Conservation (phyloP, 2,797 vertebrate genomes). For the Oreochromis grahami region DNA sequence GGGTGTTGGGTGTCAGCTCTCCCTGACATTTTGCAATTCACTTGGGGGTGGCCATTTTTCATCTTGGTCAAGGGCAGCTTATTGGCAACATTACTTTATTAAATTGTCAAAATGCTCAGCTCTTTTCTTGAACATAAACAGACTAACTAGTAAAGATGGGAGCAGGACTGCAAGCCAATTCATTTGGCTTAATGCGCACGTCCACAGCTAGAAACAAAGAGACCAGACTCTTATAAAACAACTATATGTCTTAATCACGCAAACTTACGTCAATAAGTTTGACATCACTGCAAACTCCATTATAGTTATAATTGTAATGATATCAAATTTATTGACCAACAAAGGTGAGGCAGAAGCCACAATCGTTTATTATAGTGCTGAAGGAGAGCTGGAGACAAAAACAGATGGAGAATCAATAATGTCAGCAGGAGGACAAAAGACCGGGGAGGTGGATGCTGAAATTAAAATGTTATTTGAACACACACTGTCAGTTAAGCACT, state of each 20-base stretch:
- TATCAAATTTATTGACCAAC: slow-evolving; percentile 69
- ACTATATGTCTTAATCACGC: slow-evolving; percentile 49
- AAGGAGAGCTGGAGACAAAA: slow-evolving; percentile 52
- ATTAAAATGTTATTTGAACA: slow-evolving; percentile 59
- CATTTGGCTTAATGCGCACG: slow-evolving; percentile 46
- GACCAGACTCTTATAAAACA: background rate
- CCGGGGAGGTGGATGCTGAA: slow-evolving; percentile 42
- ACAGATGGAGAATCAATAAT: slow-evolving; percentile 77
- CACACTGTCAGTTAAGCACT: slow-evolving; percentile 33
- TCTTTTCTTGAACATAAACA: slow-evolving; percentile 48
- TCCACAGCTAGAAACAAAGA: slow-evolving; percentile 14
- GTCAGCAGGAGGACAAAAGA: slow-evolving; percentile 59
- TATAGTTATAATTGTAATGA: slow-evolving; percentile 59
- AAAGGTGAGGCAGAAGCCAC: slow-evolving; percentile 32
- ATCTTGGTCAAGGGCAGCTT: slow-evolving; percentile 51
- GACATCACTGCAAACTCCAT: slow-evolving; percentile 49
- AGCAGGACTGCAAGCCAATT: slow-evolving; percentile 35
- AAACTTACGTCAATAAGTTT: slow-evolving; percentile 60
- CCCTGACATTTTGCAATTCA: slow-evolving; percentile 43
- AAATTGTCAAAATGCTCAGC: slow-evolving; percentile 38
- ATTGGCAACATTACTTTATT: slow-evolving; percentile 51
- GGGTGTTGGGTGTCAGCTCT: slow-evolving; percentile 10
- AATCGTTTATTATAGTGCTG: slow-evolving; percentile 61
- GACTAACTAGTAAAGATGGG: slow-evolving; percentile 33
- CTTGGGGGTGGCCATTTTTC: slow-evolving; percentile 43